Percentiles rank a stretch among this genome's conserved stretches.
These are phyloP conservation scores for Centropristis striata DNA, from an alignment of 2,113 vertebrate genomes.

Conservation along the genomic window DNA sequence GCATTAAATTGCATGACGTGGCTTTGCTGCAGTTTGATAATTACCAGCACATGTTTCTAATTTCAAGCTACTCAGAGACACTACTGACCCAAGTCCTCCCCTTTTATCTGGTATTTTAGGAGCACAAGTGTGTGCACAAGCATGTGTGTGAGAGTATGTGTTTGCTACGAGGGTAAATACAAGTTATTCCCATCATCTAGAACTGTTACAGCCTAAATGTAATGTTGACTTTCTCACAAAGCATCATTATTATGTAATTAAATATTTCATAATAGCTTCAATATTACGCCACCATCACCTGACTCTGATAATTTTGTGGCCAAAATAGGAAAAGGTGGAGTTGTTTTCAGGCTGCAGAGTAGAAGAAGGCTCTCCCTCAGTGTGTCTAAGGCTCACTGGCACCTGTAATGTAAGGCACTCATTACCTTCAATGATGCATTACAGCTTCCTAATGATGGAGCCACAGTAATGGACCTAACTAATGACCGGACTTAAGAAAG, in stretches of 20 bases:
- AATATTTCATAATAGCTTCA: not conserved
- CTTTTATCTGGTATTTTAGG: slow-evolving; percentile 72
- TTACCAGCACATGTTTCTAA: slow-evolving; percentile 89
- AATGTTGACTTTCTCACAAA: slow-evolving; percentile 12
- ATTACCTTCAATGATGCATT: slow-evolving; percentile 83
- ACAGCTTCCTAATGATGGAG: slow-evolving; percentile 79
- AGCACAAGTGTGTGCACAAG: slow-evolving; percentile 9
- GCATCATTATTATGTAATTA: not conserved
- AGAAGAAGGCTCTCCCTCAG: slow-evolving; percentile 21
- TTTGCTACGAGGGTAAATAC: not conserved
- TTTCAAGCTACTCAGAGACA: slow-evolving; percentile 86
- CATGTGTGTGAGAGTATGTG: not conserved
- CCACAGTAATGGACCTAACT: slow-evolving; percentile 79
- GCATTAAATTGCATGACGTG: slow-evolving; percentile 87
- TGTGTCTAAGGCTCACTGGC: slow-evolving; percentile 64
- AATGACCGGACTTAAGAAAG: slow-evolving; percentile 82
- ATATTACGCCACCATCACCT: not conserved
- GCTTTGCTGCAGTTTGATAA: slow-evolving; percentile 87
- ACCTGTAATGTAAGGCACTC: slow-evolving; percentile 79
- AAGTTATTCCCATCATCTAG: slow-evolving; percentile 19
- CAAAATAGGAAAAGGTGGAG: not conserved
- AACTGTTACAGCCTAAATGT: not conserved
- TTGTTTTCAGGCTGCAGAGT: slow-evolving; percentile 41
- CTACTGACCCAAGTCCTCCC: slow-evolving; percentile 87
- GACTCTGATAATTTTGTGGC: not conserved